Base-by-base conservation (phyloP, 2,797 vertebrate species). In the Toxotes lorentzi region DNA sequence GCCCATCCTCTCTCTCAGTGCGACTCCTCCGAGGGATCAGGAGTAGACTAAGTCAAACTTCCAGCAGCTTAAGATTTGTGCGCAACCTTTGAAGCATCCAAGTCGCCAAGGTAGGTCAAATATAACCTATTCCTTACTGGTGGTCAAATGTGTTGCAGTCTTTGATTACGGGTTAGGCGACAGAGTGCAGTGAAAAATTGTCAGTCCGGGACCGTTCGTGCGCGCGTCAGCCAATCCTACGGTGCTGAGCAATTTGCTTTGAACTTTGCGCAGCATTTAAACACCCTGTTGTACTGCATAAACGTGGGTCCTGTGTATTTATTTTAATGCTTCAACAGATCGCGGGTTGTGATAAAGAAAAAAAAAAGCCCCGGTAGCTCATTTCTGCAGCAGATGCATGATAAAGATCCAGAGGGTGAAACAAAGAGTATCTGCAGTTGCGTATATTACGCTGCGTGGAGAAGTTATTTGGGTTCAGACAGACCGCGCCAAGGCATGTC, bases 21-120 rank as follows among this genome's bases (percentile, higher is more conserved):
- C 90, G 92, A 93, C 90, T 94, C 93, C 92, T 93, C 94, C 56
- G 91, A 92, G 92, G 89, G 87, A 91, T 89, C 92, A 89, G 91
- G 93, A 93, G 92, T 94, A 94, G 91, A 93, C 91, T 87, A 87
- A 93, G 87, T 91, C 85, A 91, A 94, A 94, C 93, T 94, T 93
- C 91, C 86, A 89, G 84, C 91, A 90, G 83, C 88, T 90, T 81
- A 63, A 89, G 87, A 91, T 89, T 86, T 90, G 73, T 89, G 78
- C 77, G 59, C 87, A 83, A 78, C 86, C 83, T 84, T 54, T 82
- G 82, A 80, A 87, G 74, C 69, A 79, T 86, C 75, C 80, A 79
- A 87, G 79, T 79, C 88, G 80, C 69, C 67, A 78, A 93, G 94
- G 94, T 95, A 93, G 87, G 90, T 91, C 73, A 82, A 66, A 79